Evolutionary conservation across 2,113 vertebrate species (phyloP).

Genomic region (Ceuthmochares aereus): DNA sequence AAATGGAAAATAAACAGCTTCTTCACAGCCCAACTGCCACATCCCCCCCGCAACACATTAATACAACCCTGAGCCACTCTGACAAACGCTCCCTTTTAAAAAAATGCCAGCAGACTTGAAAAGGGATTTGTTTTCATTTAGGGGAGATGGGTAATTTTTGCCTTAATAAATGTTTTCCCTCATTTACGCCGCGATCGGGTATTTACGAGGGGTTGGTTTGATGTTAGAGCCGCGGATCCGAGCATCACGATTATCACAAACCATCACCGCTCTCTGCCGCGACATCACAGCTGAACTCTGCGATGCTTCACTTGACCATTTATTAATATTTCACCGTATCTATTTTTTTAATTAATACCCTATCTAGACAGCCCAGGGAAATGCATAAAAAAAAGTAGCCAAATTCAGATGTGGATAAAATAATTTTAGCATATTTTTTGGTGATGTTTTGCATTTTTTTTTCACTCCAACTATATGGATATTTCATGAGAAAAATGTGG

Average conservation of each 20-base stretch:
- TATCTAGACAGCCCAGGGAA: neutral
- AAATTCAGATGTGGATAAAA: neutral
- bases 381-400: too few species aligned
- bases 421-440: neutral
- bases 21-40: neutral
- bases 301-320: neutral
- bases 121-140: slow-evolving; percentile 3
- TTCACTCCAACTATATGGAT: neutral
- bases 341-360: neutral
- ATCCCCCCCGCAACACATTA: neutral
- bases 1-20: neutral
- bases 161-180: neutral
- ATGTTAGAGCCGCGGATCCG: accelerated
- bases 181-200: accelerated
- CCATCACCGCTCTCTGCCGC: neutral
- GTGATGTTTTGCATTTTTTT: neutral
- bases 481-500: neutral
- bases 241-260: accelerated
- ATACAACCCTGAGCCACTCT: neutral
- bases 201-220: neutral
- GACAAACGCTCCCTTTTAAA: neutral
- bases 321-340: neutral
- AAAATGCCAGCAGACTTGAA: neutral
- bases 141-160: neutral
- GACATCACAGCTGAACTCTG: neutral